A percentile compares a stretch with the other conserved stretches of the same genome.
Conservation (phyloP, 1,140 invertebrate genomes). For the Dolichoris vasculosae region DNA sequence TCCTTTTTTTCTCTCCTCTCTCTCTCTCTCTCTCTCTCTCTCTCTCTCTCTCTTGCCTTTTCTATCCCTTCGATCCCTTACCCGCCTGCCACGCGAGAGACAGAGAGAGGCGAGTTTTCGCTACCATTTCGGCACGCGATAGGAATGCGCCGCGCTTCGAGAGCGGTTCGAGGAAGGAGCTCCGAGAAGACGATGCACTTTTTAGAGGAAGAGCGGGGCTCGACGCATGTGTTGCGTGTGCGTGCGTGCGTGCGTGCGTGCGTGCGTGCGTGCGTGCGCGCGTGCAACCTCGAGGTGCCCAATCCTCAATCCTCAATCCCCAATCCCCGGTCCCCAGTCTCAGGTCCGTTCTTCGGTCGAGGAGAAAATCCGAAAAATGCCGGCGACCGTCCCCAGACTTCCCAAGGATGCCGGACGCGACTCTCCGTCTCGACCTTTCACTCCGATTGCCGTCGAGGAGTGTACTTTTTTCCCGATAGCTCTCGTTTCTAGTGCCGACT, state of each 20-base stretch:
- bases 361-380: background rate
- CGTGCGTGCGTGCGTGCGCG: background rate
- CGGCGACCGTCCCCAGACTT: background rate
- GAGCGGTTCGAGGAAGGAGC: conserved; percentile 6
- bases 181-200: background rate
- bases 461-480: background rate
- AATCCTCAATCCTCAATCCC: too few species aligned
- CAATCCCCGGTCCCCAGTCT: too few species aligned
- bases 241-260: background rate
- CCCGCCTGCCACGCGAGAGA: background rate
- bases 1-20: conserved; percentile 26
- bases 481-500: too few species aligned
- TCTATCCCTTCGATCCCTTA: background rate
- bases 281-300: background rate
- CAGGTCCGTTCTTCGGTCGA: background rate
- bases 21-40: background rate
- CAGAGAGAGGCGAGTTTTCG: conserved; percentile 14
- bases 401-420: background rate
- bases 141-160: conserved; percentile 12
- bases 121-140: conserved; percentile 29
- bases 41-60: background rate
- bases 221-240: too few species aligned
- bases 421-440: background rate
- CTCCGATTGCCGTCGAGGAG: background rate
- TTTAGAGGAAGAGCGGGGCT: background rate